These are phyloP conservation scores for Acanthaster planci DNA, from an alignment of 35 echinoderm and acorn worm genomes.

Conservation along the genomic window DNA sequence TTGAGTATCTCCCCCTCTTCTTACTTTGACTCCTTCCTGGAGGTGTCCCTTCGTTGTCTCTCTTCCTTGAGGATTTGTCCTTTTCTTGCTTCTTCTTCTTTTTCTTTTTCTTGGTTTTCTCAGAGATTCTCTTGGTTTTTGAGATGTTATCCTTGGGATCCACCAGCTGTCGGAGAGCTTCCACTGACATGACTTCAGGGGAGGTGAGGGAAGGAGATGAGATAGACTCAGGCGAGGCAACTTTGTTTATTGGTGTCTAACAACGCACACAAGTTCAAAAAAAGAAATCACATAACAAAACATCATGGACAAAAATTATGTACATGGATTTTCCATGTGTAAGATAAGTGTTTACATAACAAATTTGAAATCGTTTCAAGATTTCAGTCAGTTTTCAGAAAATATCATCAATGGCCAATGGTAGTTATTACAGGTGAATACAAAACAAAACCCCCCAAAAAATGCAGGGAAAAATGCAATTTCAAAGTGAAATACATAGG, in stretches of 20 bases:
- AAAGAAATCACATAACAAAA: neutral
- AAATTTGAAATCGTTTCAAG: too few species aligned
- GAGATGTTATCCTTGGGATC: neutral
- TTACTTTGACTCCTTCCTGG: constrained; percentile 14
- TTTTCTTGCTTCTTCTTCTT: neutral
- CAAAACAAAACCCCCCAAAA: neutral
- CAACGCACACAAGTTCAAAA: constrained; percentile 1
- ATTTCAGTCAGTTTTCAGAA: too few species aligned
- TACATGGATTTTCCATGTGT: too few species aligned
- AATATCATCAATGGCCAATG: too few species aligned
- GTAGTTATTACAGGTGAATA: neutral
- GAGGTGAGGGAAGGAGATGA: neutral
- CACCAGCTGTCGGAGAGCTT: neutral
- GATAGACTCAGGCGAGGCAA: neutral
- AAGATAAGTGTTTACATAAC: too few species aligned
- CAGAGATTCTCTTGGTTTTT: neutral
- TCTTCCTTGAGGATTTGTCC: neutral
- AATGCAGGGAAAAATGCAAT: neutral
- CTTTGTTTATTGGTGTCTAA: neutral
- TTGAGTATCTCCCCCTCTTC: constrained; percentile 15
- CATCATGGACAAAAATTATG: neutral
- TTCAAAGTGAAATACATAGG: neutral
- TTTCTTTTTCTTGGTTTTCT: constrained; percentile 16
- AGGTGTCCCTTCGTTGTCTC: constrained; percentile 3
- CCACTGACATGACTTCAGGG: neutral